These are phyloP conservation scores for Eupithecia pulchellata DNA, from an alignment of 2,888 invertebrate genomes.

Conservation along the genomic window DNA sequence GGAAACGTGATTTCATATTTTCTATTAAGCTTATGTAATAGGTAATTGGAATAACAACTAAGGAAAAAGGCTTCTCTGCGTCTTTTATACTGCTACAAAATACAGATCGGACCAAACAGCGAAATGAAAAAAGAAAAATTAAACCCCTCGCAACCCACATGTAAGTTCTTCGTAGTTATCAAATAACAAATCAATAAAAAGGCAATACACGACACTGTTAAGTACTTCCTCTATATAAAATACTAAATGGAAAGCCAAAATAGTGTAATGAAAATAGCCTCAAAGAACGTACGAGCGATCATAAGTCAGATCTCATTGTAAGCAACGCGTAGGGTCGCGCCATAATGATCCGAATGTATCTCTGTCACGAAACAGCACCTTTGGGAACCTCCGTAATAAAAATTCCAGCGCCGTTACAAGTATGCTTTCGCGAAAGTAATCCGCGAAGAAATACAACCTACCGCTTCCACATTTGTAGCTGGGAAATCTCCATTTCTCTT, in stretches of 20 bases:
- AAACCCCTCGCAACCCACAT: too few relatives aligned
- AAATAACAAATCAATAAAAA: too few relatives aligned
- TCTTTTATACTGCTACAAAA: not conserved
- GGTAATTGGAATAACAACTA: not conserved
- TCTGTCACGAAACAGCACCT: conserved; percentile 75
- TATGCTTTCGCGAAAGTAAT: conserved; percentile 79
- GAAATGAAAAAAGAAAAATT: too few relatives aligned
- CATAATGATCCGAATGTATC: conserved; percentile 77
- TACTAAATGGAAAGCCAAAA: too few relatives aligned
- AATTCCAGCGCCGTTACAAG: conserved; percentile 76
- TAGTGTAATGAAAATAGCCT: not conserved
- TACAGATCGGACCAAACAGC: too few relatives aligned
- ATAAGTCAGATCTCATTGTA: conserved; percentile 8
- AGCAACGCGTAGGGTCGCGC: conserved; percentile 48
- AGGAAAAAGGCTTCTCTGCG: not conserved
- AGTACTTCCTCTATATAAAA: too few relatives aligned
- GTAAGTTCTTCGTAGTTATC: too few relatives aligned
- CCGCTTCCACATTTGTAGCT: conserved; percentile 82
- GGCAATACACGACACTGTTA: too few relatives aligned
- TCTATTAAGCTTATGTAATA: not conserved
- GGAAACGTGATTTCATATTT: not conserved
- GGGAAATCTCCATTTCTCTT: conserved; percentile 83
- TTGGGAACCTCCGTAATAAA: conserved; percentile 76
- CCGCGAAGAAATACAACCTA: conserved; percentile 81
- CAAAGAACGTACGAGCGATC: conserved; percentile 2